phyloP scores from a whole-genome alignment of 92 coral and sea anemone genomes.

The Plumapathes pennacea region DNA sequence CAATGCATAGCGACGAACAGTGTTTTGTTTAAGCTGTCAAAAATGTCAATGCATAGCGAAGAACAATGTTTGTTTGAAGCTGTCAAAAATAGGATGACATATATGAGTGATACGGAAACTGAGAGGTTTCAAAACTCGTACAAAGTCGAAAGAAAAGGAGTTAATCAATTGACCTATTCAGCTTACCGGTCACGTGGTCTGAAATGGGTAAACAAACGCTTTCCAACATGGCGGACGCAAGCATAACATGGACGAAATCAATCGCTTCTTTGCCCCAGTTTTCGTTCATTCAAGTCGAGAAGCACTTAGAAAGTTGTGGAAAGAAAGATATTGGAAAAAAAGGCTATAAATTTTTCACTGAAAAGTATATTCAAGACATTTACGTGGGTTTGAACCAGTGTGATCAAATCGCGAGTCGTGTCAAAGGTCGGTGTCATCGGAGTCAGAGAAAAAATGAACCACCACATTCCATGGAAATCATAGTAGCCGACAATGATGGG shows the following conservation, averaged over 20 bases:
- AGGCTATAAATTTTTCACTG: conserved; percentile 28
- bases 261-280: conserved; percentile 3
- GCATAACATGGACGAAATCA: neutral
- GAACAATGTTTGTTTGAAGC: no score
- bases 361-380: conserved; percentile 27
- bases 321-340: conserved; percentile 31
- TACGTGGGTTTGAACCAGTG: conserved; percentile 4
- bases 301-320: conserved; percentile 25
- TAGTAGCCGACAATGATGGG: conserved; percentile 7
- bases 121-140: no score
- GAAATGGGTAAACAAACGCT: conserved; percentile 7
- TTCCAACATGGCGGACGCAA: conserved; percentile 4
- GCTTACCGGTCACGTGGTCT: conserved; percentile 18
- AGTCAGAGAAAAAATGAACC: conserved; percentile 35
- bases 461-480: conserved; percentile 22
- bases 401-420: neutral
- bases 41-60: no score
- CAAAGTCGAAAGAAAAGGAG: no score
- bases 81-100: no score
- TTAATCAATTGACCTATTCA: conserved; percentile 21
- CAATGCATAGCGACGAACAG: no score
- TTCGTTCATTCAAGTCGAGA: conserved; percentile 8
- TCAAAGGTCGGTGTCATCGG: conserved; percentile 13
- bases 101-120: no score
- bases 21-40: no score